Percentiles rank a stretch among this genome's conserved stretches.
phyloP scores from a whole-genome alignment of 2,113 vertebrate genomes.

The Aplodontia rufa region DNA sequence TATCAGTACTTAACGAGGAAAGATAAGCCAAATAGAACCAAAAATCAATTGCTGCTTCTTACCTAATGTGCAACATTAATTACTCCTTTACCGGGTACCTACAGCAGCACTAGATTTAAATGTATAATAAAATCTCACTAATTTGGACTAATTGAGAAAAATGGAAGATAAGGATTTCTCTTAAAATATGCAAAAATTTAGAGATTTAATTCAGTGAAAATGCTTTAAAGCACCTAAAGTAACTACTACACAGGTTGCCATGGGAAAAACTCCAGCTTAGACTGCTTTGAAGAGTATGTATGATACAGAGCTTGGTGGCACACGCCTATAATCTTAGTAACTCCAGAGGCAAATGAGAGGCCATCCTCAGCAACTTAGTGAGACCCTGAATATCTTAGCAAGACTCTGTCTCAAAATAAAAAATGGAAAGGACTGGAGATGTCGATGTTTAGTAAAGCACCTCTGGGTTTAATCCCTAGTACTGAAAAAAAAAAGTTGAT shows the following conservation, averaged over 20 bases:
- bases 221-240: conserved; percentile 6
- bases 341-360: too few species aligned
- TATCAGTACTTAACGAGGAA: conserved; percentile 65
- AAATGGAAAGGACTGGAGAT: too few species aligned
- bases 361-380: too few species aligned
- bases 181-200: conserved; percentile 50
- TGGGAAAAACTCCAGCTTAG: conserved; percentile 14
- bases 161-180: not conserved
- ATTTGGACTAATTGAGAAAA: conserved; percentile 61
- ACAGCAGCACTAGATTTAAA: conserved; percentile 53
- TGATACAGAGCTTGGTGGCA: too few species aligned
- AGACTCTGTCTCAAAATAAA: too few species aligned
- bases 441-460: too few species aligned
- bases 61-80: conserved; percentile 64
- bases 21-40: conserved; percentile 70
- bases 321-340: too few species aligned
- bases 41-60: conserved; percentile 71
- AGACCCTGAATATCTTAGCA: too few species aligned
- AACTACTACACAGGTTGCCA: conserved; percentile 11
- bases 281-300: not conserved
- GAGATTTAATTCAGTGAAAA: conserved; percentile 30
- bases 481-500: not conserved
- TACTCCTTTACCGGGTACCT: conserved; percentile 55
- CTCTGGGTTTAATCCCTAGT: too few species aligned
- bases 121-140: conserved; percentile 56